Evolutionary conservation across 2,888 invertebrate genomes (phyloP).

Genomic region (Silvanus unidentatus): DNA sequence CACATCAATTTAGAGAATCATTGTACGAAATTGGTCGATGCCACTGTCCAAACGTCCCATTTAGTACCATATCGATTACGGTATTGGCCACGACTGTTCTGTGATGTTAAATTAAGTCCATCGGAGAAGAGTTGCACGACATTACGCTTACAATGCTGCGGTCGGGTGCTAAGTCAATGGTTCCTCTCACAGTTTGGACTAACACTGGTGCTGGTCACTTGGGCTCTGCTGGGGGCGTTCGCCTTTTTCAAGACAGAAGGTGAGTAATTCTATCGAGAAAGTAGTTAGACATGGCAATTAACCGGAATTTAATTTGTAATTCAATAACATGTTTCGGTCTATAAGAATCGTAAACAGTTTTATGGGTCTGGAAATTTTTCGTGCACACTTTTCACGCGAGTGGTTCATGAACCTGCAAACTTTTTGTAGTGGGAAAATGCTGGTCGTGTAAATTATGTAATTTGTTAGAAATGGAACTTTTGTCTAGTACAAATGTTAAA

Average conservation of each 20-base stretch:
- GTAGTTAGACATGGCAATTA: too few relatives aligned
- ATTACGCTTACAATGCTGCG: conserved; percentile 38
- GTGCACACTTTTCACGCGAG: too few relatives aligned
- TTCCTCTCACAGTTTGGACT: conserved; percentile 56
- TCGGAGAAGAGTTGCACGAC: conserved; percentile 33
- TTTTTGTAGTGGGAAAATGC: too few relatives aligned
- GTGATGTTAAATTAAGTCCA: conserved; percentile 38
- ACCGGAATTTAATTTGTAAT: too few relatives aligned
- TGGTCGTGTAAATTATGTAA: too few relatives aligned
- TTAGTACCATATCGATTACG: conserved; percentile 52
- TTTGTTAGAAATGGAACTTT: too few relatives aligned
- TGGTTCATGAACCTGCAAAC: too few relatives aligned
- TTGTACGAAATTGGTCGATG: conserved; percentile 34
- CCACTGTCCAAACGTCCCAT: conserved; percentile 48
- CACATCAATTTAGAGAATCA: conserved; percentile 38
- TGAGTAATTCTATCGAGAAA: conserved; percentile 35
- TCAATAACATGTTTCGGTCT: too few relatives aligned
- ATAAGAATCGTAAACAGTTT: too few relatives aligned
- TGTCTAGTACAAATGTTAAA: too few relatives aligned
- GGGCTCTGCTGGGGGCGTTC: conserved; percentile 59
- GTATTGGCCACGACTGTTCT: conserved; percentile 49
- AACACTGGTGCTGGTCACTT: conserved; percentile 52
- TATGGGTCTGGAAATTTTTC: too few relatives aligned
- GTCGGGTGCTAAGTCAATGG: conserved; percentile 50
- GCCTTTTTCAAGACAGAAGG: conserved; percentile 63